Evolutionary conservation across 2,113 vertebrate species (phyloP), one percentile per base, ranked within the genome.

Genomic region (Nycticryphes semicollaris): DNA sequence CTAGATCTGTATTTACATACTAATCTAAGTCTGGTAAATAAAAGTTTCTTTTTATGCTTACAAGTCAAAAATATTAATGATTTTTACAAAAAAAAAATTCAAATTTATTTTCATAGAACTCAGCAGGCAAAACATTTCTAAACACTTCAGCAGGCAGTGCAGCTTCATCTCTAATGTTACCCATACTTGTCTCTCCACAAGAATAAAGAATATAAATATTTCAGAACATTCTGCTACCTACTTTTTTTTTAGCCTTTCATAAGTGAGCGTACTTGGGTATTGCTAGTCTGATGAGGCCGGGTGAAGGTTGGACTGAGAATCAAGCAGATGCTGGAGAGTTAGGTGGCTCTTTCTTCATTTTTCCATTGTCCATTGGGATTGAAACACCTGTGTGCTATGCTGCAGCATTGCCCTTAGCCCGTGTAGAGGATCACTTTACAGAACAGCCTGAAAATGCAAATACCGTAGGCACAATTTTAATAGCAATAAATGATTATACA

Each of bases 91-190:
- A 56, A 62, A 74, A 92, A 69, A 30, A 81, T 45, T 59, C 43
- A 41, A 1, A 70, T 57, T 91, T 84, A 70, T 87, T 94, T 95
- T 89, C 94, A 59, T 81, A 78, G 14, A 89, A 23, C 17, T 87
- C 84, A 56, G 77, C 51, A 93, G 28, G 69, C n/a, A 87, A 59
- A 91, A 57, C 74, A 81, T 84, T 87, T 95, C 84, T 87, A 87
- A 91, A 86, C 47, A 62, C 28, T 47, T 84, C 50, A 89, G 63
- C 54, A 87, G 63, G 31, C 64, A 91, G 45, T 2, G 7, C 76
- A 57, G 69, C 64, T 84, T 93, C 73, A 84, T 47, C 74, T 78
- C 64, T 54, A 12, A 45, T 14, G 37, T 62, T 66, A 68, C 18
- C 24, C 30, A 9, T 28, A 43, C 53, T 73, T 89, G 19, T 59